These are phyloP conservation scores for Drosophila buzzatii DNA, from an alignment of 2,888 invertebrate species.

Conservation along the genomic window DNA sequence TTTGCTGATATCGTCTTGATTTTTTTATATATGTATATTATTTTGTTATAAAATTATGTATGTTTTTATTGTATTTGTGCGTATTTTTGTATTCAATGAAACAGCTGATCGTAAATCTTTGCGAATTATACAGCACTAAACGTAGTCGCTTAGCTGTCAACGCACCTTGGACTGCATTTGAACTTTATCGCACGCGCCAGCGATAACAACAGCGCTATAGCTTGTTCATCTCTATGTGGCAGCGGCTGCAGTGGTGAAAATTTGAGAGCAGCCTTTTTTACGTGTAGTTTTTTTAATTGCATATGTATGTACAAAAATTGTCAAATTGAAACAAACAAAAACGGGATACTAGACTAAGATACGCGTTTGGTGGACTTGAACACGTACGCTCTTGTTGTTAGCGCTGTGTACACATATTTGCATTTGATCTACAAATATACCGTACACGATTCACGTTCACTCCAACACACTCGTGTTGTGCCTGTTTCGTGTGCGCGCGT, in stretches of 20 bases:
- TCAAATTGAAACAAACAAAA: background rate
- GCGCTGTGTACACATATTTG: constrained; percentile 32
- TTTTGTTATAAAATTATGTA: constrained; percentile 22
- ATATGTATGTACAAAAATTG: constrained; percentile 17
- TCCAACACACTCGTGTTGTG: constrained; percentile 36
- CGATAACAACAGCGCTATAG: constrained; percentile 41
- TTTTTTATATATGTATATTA: background rate
- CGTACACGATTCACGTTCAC: constrained; percentile 61
- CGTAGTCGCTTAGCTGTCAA: constrained; percentile 3
- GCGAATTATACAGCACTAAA: constrained; percentile 18
- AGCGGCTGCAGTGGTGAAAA: constrained; percentile 66
- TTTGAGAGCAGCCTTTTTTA: constrained; percentile 52
- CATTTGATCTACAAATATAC: constrained; percentile 38
- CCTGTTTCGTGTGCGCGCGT: constrained; percentile 29
- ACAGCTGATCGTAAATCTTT: constrained; percentile 31
- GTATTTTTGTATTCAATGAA: constrained; percentile 11
- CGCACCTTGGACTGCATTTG: constrained; percentile 30
- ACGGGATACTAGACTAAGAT: constrained; percentile 3
- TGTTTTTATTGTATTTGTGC: background rate
- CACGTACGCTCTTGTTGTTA: constrained; percentile 25
- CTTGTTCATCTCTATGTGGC: constrained; percentile 51
- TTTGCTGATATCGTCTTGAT: background rate
- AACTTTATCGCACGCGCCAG: constrained; percentile 25
- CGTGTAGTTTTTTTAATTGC: constrained; percentile 49
- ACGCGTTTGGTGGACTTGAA: constrained; percentile 28